phyloP scores from a whole-genome alignment of 2,797 vertebrate genomes.

The Squalus acanthias region DNA sequence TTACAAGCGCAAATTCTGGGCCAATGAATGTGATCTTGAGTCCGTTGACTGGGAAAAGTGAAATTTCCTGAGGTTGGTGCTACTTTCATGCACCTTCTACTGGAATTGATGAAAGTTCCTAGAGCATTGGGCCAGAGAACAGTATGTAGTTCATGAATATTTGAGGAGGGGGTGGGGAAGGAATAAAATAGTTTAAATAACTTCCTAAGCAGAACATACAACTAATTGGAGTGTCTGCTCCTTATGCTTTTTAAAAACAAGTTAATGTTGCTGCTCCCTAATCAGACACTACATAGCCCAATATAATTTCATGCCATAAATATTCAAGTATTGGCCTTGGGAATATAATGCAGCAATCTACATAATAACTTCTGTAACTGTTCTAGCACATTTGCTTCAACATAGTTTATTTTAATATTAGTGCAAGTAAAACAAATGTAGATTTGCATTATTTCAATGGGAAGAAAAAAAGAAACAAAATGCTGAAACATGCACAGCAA shows the following conservation, averaged over 20 bases:
- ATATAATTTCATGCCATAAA: neutral
- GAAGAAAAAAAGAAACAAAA: neutral
- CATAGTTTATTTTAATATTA: neutral
- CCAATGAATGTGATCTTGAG: no score
- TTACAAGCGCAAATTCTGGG: no score
- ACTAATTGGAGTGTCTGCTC: neutral
- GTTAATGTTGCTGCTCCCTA: neutral
- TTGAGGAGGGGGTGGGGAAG: neutral
- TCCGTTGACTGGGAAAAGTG: neutral
- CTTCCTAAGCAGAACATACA: neutral
- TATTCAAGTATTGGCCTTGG: neutral
- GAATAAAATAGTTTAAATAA: neutral
- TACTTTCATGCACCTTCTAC: neutral
- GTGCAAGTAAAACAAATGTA: neutral
- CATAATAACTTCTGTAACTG: no score
- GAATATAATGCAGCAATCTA: neutral
- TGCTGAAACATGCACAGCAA: no score
- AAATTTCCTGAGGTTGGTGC: neutral
- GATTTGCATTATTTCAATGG: neutral
- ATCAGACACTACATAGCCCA: neutral
- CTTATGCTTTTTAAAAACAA: neutral
- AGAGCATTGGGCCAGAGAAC: neutral
- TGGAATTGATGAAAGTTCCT: neutral
- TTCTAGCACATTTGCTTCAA: no score
- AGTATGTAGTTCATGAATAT: neutral